Evolutionary conservation across 2,797 vertebrate species (phyloP).

Genomic region (Thunnus albacares): DNA sequence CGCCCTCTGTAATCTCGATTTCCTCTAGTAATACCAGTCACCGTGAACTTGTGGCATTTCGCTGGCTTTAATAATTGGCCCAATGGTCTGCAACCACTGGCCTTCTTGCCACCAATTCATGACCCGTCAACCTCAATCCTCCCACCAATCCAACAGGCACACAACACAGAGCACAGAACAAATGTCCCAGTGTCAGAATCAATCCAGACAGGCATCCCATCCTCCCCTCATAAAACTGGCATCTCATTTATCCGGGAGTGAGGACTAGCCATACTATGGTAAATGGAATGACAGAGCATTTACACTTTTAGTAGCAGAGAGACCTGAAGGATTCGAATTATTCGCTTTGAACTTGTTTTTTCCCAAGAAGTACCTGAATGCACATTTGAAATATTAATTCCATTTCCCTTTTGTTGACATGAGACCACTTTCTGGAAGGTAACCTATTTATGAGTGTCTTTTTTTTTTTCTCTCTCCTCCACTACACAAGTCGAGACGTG

Average conservation of each 20-base stretch:
- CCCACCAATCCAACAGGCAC: conserved; percentile 87
- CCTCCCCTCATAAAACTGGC: conserved; percentile 83
- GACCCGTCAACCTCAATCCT: conserved; percentile 88
- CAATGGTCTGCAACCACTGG: conserved; percentile 83
- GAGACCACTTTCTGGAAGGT: conserved; percentile 47
- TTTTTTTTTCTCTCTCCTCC: conserved; percentile 25
- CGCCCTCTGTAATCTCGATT: conserved; percentile 80
- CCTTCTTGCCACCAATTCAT: conserved; percentile 88
- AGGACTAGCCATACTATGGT: conserved; percentile 59
- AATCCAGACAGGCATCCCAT: conserved; percentile 82
- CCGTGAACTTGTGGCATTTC: conserved; percentile 82
- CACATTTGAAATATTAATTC: conserved; percentile 64
- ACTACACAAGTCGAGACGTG: conserved; percentile 38
- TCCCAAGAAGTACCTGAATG: conserved; percentile 37
- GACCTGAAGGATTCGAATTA: conserved; percentile 59
- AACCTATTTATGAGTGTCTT: conserved; percentile 50
- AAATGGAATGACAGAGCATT: conserved; percentile 75
- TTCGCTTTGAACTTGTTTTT: conserved; percentile 45
- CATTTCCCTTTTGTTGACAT: conserved; percentile 65
- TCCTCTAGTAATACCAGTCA: conserved; percentile 80
- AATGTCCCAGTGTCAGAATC: conserved; percentile 84
- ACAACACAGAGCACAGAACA: conserved; percentile 80
- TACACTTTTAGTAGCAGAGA: conserved; percentile 58
- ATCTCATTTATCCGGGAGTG: conserved; percentile 80
- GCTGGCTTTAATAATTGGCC: conserved; percentile 85